Evolutionary conservation across 2,888 invertebrate genomes (phyloP).

Genomic region (Agrotis ipsilon): DNA sequence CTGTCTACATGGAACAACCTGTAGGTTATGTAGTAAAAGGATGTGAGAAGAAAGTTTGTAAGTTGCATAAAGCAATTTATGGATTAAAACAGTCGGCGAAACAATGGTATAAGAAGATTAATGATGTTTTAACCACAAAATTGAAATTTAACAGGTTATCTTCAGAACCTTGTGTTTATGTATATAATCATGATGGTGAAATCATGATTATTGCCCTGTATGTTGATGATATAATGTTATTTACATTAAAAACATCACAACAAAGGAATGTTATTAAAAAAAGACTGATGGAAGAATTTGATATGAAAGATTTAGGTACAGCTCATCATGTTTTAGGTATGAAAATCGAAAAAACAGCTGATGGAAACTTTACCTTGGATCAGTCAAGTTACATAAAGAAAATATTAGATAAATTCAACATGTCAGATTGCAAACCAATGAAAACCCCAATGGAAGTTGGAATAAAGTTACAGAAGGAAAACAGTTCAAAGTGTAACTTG

Average conservation of each 20-base stretch:
- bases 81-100: not conserved
- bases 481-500: no score
- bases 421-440: no score
- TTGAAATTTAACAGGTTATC: no score
- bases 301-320: constrained; percentile 2
- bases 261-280: not conserved
- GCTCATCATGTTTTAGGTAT: constrained; percentile 2
- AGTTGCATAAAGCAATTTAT: not conserved
- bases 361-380: constrained; percentile 1
- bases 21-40: not conserved
- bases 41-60: not conserved
- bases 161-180: no score
- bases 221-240: constrained; percentile 3
- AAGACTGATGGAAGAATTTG: not conserved
- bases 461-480: no score
- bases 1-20: not conserved
- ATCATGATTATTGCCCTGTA: not conserved
- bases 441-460: no score
- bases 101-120: not conserved
- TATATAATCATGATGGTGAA: not conserved
- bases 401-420: not conserved
- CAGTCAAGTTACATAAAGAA: constrained; percentile 5
- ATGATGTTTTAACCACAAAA: not conserved
- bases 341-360: not conserved
- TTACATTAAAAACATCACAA: not conserved